phyloP scores from a whole-genome alignment of 2,797 vertebrate species.

The Cyclura pinguis region DNA sequence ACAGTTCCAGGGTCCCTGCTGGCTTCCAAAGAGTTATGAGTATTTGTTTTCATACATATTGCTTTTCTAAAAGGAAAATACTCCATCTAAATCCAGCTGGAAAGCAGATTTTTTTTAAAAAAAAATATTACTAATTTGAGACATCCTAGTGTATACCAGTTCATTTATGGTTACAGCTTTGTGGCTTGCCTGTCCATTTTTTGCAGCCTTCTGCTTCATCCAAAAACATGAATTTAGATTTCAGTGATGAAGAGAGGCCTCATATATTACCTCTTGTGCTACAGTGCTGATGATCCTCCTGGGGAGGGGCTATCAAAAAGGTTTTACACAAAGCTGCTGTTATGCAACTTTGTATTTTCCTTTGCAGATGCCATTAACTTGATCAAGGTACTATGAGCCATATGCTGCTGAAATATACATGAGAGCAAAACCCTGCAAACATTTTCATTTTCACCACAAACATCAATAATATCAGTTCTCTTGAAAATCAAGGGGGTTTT shows the following conservation, averaged over 20 bases:
- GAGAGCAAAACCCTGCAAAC: constrained; percentile 9
- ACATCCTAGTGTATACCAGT: background rate
- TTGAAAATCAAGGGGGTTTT: background rate
- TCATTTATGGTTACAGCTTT: background rate
- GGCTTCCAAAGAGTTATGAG: background rate
- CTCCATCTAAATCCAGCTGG: background rate
- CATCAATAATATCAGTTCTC: background rate
- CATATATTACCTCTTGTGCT: background rate
- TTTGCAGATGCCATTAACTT: background rate
- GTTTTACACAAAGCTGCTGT: constrained; percentile 8
- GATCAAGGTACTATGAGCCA: fast-evolving
- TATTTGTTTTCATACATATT: constrained; percentile 15
- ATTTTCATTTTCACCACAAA: constrained; percentile 10
- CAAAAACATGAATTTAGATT: background rate
- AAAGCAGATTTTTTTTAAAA: background rate
- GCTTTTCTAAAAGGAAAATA: background rate
- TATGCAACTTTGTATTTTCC: background rate
- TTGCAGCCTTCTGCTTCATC: background rate
- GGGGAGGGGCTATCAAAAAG: background rate
- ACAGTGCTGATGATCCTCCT: background rate
- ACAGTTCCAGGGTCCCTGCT: no score
- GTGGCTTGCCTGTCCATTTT: background rate
- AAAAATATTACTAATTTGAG: fast-evolving
- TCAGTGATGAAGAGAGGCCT: background rate
- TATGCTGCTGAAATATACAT: constrained; percentile 23